Evolutionary conservation across 2,113 vertebrate species (phyloP), one percentile per base, ranked within the genome.

Genomic region (Coregonus clupeaformis): DNA sequence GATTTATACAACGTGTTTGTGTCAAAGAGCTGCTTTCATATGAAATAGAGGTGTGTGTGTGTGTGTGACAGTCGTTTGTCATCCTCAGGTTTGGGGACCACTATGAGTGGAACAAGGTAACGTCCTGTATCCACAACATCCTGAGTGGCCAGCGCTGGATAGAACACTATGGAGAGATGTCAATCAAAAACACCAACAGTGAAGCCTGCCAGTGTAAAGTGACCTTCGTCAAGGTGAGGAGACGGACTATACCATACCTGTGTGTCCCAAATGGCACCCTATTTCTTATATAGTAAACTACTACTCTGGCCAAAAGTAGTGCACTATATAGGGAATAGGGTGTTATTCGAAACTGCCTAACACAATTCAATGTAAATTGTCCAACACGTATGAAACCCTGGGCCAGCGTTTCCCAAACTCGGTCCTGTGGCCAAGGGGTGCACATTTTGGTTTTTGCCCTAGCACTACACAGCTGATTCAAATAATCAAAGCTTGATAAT

Each of bases 51-150:
- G 49, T 73, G 63, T 66, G 1, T 68, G 3, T 71, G 22, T 52
- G 66, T 18, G 62, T 12, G 60, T 63, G 22, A 24, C 11, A 24
- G 18, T 20, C 14, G 74, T 73, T 11, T 57, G 69, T 14, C 25
- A 25, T 36, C 29, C 65, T 45, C 80, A 95, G 94, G 64, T 98
- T 94, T 76, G 94, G 94, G 77, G 97, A 99, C 76, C 97, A 99
- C 87, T 99, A 97, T 77, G 95, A 96, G 65, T 99, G 98, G 98
- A 99, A 98, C 92, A 99, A 99, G 85, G 97, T 99, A 86, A 98
- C 97, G 0, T 98, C 98, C 45, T 99, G 98, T 84, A 97, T 99
- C 80, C 98, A 99, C 80, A 99, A 99, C 86, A 98, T 99, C 80
- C 88, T 99, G 78, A 99, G 96, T 3, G 97, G 97, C 7, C 97